Evolutionary conservation across 2,888 invertebrate species (phyloP).

Genomic region (Cybosia mesomella): DNA sequence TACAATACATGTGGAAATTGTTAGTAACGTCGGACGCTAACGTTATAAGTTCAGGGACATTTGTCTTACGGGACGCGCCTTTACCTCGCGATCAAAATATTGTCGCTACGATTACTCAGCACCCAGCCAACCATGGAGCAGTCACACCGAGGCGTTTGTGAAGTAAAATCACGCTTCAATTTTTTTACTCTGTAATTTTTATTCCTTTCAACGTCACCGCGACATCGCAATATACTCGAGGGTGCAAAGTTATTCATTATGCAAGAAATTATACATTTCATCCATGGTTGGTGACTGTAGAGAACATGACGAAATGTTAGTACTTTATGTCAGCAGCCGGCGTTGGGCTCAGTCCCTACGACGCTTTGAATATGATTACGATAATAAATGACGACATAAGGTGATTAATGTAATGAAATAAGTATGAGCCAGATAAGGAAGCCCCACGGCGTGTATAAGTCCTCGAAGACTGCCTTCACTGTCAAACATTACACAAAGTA

Average conservation of each 20-base stretch:
- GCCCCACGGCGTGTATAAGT: background rate
- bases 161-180: background rate
- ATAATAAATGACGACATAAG: background rate
- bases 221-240: background rate
- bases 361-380: background rate
- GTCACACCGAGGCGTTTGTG: background rate
- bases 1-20: too few species aligned
- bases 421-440: background rate
- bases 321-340: background rate
- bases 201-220: background rate
- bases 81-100: background rate
- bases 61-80: background rate
- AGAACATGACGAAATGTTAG: background rate
- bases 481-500: background rate
- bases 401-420: background rate
- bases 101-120: background rate
- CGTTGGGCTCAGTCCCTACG: background rate
- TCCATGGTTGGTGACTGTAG: conserved; percentile 24
- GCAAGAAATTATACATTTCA: conserved; percentile 38
- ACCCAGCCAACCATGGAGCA: background rate
- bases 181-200: conserved; percentile 14
- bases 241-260: conserved; percentile 35
- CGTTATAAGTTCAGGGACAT: too few species aligned
- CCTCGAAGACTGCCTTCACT: background rate
- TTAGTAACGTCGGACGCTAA: too few species aligned